Percentiles rank a stretch among this genome's conserved stretches.
phyloP scores from a whole-genome alignment of 2,888 invertebrate genomes.

The Stenolophus ochropezus region DNA sequence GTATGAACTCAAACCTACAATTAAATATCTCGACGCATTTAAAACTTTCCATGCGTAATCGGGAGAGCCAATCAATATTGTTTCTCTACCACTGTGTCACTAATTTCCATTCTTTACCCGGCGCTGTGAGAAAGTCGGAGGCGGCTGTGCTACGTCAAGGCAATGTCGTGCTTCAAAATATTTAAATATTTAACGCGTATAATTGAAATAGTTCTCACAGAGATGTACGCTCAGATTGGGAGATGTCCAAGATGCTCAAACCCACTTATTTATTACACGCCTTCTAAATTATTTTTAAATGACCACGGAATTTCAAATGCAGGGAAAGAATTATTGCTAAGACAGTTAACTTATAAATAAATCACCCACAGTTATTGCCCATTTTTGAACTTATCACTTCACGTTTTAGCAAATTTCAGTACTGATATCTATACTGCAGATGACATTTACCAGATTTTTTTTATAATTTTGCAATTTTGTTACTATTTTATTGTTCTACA shows the following conservation, averaged over 20 bases:
- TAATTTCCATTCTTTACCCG: constrained; percentile 56
- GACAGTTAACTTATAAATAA: too few species aligned
- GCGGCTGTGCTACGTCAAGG: neutral
- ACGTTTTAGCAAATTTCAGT: too few species aligned
- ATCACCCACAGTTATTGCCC: too few species aligned
- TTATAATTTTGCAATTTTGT: too few species aligned
- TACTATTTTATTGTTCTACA: too few species aligned
- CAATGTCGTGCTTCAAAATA: neutral
- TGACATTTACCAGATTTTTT: too few species aligned
- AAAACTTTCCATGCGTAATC: constrained; percentile 58
- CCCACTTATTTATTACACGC: neutral
- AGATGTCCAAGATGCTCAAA: neutral
- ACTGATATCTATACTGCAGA: too few species aligned
- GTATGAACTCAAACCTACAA: constrained; percentile 57
- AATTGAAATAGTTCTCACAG: neutral
- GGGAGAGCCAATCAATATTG: constrained; percentile 56
- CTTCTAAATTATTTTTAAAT: neutral
- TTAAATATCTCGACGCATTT: constrained; percentile 54
- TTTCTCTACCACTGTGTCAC: constrained; percentile 53
- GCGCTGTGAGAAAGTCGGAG: constrained; percentile 52
- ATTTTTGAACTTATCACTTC: too few species aligned
- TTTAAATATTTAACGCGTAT: neutral
- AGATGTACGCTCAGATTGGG: neutral
- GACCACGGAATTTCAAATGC: neutral
- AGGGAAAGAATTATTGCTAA: too few species aligned